Evolutionary conservation across 2,888 invertebrate species (phyloP).

Genomic region (Odontomyia ornata): DNA sequence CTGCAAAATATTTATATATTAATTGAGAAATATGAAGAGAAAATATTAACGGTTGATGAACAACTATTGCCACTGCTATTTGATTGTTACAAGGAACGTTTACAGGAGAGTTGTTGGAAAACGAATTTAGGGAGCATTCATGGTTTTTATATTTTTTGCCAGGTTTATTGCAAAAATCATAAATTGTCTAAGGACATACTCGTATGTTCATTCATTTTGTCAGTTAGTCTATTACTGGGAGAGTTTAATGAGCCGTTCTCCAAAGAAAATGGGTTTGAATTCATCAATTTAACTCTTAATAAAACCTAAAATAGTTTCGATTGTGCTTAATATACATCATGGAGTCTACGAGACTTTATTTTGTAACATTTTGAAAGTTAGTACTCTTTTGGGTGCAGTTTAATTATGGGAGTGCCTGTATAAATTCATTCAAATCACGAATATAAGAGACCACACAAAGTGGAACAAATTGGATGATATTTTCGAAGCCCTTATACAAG

Average conservation of each 20-base stretch:
- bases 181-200: conserved; percentile 50
- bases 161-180: conserved; percentile 46
- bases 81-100: conserved; percentile 55
- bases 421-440: conserved; percentile 55
- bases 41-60: neutral
- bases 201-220: conserved; percentile 58
- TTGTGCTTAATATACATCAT: conserved; percentile 57
- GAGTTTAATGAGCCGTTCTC: conserved; percentile 57
- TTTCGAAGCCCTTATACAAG: conserved; percentile 58
- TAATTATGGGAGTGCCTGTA: conserved; percentile 58
- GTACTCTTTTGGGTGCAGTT: conserved; percentile 52
- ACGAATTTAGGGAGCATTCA: conserved; percentile 58
- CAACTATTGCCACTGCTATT: conserved; percentile 53
- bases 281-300: conserved; percentile 56
- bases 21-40: neutral
- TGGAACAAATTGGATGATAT: conserved; percentile 61
- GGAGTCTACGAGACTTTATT: conserved; percentile 59
- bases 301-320: conserved; percentile 53
- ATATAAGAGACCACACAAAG: conserved; percentile 47
- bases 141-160: conserved; percentile 56
- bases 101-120: conserved; percentile 58
- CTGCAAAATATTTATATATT: conserved; percentile 52
- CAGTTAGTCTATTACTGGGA: conserved; percentile 58
- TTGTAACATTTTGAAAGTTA: conserved; percentile 55
- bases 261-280: conserved; percentile 57